Evolutionary conservation across 2,113 vertebrate genomes (phyloP).

Genomic region (Carlito syrichta): DNA sequence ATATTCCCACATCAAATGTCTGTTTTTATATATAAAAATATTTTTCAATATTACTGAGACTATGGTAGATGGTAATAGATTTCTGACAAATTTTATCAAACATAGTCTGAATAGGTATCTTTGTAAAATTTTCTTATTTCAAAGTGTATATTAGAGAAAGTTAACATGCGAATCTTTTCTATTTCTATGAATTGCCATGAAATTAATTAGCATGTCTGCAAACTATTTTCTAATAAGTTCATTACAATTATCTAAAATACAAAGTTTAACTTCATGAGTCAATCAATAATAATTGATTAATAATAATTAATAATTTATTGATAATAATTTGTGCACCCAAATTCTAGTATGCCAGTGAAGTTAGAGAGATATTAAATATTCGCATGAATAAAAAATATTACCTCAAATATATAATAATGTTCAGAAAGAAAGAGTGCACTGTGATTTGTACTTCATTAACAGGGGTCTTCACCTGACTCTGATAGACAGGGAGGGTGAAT

Average conservation of each 20-base stretch:
- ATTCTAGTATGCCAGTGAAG: neutral
- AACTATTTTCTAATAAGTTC: neutral
- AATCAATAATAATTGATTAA: neutral
- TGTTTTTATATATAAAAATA: neutral
- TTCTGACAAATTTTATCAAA: neutral
- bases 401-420: neutral
- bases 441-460: neutral
- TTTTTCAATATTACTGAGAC: neutral
- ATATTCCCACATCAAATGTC: neutral
- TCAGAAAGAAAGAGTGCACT: neutral
- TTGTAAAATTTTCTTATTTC: neutral
- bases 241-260: neutral
- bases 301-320: neutral
- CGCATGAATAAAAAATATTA: neutral
- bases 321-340: neutral
- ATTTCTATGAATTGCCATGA: neutral
- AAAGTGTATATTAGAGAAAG: neutral
- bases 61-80: neutral
- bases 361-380: neutral
- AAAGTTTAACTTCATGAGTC: neutral
- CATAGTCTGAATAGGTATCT: neutral
- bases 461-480: neutral
- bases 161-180: neutral
- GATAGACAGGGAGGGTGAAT: neutral
- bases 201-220: neutral